Evolutionary conservation across 30 jellyfish, hydroid and myxozoan genomes (phyloP).

Genomic region (Cassiopea andromeda): DNA sequence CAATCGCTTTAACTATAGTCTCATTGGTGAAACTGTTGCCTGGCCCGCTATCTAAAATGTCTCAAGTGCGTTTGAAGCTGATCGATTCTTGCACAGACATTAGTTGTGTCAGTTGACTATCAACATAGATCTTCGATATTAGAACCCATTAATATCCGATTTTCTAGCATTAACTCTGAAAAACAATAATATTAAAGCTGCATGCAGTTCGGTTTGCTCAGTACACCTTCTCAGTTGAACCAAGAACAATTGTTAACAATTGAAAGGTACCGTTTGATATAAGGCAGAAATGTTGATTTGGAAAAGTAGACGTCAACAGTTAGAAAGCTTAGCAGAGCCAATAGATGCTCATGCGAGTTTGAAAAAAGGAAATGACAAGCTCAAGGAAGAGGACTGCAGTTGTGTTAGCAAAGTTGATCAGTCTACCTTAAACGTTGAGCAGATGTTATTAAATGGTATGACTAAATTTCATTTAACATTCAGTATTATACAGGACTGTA

Average conservation of each 20-base stretch:
- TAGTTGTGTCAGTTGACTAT: background rate
- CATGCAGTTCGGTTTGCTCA: background rate
- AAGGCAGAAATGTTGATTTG: slow-evolving; percentile 20
- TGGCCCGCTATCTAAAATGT: background rate
- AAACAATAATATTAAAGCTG: background rate
- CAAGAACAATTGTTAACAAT: background rate
- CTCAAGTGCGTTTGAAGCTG: background rate
- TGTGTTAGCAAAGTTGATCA: background rate
- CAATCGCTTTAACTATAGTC: no score
- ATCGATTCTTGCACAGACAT: background rate
- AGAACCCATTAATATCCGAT: background rate
- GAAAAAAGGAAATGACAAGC: background rate
- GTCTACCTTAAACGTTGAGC: background rate
- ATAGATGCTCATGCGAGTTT: background rate
- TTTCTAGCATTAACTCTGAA: background rate
- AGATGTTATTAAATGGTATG: no score
- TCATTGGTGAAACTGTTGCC: background rate
- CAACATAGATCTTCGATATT: background rate
- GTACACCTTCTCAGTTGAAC: background rate
- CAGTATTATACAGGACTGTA: no score
- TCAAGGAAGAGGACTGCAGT: background rate
- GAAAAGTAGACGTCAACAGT: background rate
- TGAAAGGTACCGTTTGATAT: background rate
- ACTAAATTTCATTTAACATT: no score
- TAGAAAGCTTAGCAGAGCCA: background rate